phyloP scores from a whole-genome alignment of 2,113 vertebrate species.

The Callionymus lyra region DNA sequence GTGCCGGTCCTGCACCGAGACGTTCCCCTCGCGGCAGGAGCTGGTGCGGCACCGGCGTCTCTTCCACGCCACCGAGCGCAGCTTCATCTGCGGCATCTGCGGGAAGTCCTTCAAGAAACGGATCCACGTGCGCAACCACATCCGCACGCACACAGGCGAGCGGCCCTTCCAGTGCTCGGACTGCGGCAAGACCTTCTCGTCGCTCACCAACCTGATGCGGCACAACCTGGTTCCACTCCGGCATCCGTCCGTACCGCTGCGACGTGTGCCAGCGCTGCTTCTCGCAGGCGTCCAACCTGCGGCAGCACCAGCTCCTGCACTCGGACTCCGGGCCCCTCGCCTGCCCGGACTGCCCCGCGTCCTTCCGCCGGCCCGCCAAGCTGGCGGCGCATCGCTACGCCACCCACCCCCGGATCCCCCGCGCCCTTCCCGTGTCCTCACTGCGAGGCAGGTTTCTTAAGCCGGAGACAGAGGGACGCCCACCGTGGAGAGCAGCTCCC shows the following conservation, averaged over 20 bases:
- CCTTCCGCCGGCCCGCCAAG: conserved; percentile 70
- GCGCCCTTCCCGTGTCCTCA: conserved; percentile 66
- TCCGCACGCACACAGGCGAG: conserved; percentile 82
- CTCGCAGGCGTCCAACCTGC: conserved; percentile 82
- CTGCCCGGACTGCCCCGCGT: conserved; percentile 67
- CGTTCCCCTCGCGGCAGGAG: conserved; percentile 67
- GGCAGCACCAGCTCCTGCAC: conserved; percentile 81
- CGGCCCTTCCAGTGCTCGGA: conserved; percentile 80
- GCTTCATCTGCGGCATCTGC: conserved; percentile 74
- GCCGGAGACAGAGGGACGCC: conserved; percentile 56
- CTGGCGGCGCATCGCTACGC: conserved; percentile 65
- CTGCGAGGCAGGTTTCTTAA: conserved; percentile 67
- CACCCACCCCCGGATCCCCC: conserved; percentile 61
- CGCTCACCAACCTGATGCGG: conserved; percentile 76
- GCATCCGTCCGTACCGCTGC: conserved; percentile 78
- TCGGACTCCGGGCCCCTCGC: conserved; percentile 17
- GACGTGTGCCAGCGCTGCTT: conserved; percentile 77
- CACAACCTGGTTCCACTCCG: conserved; percentile 81
- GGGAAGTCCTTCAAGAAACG: conserved; percentile 81
- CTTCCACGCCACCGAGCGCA: conserved; percentile 66
- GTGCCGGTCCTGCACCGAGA: conserved; percentile 72
- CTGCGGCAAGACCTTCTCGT: conserved; percentile 81
- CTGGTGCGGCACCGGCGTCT: conserved; percentile 71
- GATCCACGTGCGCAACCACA: conserved; percentile 79
- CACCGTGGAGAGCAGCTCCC: conserved; percentile 62